These are phyloP conservation scores for Oxyruncus cristatus DNA, from an alignment of 2,113 vertebrate species.

Conservation along the genomic window DNA sequence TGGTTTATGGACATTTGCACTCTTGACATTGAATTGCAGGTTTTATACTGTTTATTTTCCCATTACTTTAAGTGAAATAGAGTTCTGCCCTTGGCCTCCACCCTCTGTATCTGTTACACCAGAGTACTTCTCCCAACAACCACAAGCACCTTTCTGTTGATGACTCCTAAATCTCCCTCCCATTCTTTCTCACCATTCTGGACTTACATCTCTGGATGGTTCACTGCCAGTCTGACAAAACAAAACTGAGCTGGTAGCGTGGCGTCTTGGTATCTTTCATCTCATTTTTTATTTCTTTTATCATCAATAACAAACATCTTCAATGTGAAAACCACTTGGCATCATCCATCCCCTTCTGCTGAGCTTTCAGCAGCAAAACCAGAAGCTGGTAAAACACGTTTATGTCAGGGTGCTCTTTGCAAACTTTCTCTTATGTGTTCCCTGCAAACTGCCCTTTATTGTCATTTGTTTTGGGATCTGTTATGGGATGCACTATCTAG, in stretches of 20 bases:
- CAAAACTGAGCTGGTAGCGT: slow-evolving; percentile 33
- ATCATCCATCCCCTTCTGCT: not conserved
- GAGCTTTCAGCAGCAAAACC: slow-evolving; percentile 36
- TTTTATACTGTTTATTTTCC: slow-evolving; percentile 7
- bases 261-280: slow-evolving; percentile 34
- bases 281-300: not conserved
- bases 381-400: slow-evolving; percentile 36
- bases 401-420: not conserved
- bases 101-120: not conserved
- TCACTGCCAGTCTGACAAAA: slow-evolving; percentile 17
- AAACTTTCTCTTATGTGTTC: not conserved
- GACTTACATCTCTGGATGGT: not conserved
- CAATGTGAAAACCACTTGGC: slow-evolving; percentile 21
- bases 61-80: not conserved
- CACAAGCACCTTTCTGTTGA: not conserved
- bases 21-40: not conserved
- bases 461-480: not conserved
- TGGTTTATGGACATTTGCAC: not conserved
- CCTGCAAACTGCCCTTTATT: not conserved
- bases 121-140: not conserved
- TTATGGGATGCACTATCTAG: not conserved
- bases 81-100: not conserved
- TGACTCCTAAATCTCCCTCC: slow-evolving; percentile 11
- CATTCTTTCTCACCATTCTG: slow-evolving; percentile 35
- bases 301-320: slow-evolving; percentile 34